Conservation (phyloP, 2,888 invertebrate species). For the Gasteruption jaculator region DNA sequence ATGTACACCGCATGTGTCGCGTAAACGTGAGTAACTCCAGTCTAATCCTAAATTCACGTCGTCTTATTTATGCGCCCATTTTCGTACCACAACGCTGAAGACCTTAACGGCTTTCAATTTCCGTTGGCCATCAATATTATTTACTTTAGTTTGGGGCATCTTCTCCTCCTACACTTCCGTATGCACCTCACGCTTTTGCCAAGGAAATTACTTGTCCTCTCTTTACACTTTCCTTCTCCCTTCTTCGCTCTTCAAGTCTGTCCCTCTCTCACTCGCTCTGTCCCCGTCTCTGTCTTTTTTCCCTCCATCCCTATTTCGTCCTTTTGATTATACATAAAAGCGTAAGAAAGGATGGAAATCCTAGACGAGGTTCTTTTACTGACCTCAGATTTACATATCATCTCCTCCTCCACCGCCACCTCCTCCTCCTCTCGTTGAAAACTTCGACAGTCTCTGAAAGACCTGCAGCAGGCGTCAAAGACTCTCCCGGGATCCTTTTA, state of each 20-base stretch:
- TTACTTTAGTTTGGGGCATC: constrained; percentile 49
- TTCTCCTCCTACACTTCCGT: constrained; percentile 36
- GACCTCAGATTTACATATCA: too few relatives aligned
- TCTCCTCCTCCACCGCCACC: too few relatives aligned
- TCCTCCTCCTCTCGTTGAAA: too few relatives aligned
- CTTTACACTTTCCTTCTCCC: constrained; percentile 20
- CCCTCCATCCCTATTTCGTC: constrained; percentile 18
- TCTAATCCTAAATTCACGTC: constrained; percentile 45
- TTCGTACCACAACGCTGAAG: constrained; percentile 42
- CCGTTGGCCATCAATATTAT: constrained; percentile 53
- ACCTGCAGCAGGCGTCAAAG: too few relatives aligned
- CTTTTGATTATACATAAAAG: too few relatives aligned
- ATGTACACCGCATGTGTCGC: too few relatives aligned
- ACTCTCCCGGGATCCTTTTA: too few relatives aligned
- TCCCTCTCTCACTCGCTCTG: constrained; percentile 19
- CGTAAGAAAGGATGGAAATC: too few relatives aligned
- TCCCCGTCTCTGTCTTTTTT: constrained; percentile 13
- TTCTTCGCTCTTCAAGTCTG: constrained; percentile 18
- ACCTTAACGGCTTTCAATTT: constrained; percentile 52
- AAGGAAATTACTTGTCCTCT: constrained; percentile 51
- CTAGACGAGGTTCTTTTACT: too few relatives aligned
- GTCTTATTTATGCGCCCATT: constrained; percentile 49
- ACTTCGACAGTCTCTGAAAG: too few relatives aligned
- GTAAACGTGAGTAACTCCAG: constrained; percentile 33
- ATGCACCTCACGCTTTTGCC: constrained; percentile 48